Conservation (phyloP, 2,888 invertebrate genomes). For the Callinectes sapidus region DNA sequence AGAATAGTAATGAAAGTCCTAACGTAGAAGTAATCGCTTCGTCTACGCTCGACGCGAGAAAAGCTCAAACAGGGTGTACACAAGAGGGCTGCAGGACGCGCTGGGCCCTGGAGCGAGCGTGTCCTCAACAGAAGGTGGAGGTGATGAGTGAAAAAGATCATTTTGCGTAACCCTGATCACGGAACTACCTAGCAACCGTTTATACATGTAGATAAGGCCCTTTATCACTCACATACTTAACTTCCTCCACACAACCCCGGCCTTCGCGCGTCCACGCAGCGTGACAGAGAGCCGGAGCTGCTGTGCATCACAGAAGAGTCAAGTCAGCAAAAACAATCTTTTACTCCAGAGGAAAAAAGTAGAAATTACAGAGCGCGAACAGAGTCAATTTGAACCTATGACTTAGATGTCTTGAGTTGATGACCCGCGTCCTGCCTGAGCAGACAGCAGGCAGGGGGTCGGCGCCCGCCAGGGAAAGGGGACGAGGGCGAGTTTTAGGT, state of each 20-base stretch:
- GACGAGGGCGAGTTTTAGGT: neutral
- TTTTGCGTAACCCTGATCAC: conserved; percentile 64
- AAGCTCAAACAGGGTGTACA: conserved; percentile 28
- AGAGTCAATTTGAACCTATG: conserved; percentile 60
- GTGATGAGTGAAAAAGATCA: conserved; percentile 50
- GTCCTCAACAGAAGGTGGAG: conserved; percentile 11
- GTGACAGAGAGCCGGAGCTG: conserved; percentile 61
- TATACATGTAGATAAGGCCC: conserved; percentile 63
- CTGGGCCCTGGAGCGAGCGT: neutral
- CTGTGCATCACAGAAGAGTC: conserved; percentile 59
- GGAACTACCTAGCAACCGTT: conserved; percentile 56
- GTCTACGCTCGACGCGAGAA: conserved; percentile 25
- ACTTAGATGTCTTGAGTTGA: conserved; percentile 45
- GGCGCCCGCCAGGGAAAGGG: neutral
- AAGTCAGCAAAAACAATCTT: conserved; percentile 53
- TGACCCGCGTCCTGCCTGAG: conserved; percentile 26
- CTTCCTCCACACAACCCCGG: conserved; percentile 44
- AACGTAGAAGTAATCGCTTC: conserved; percentile 36
- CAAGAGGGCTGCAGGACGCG: conserved; percentile 16
- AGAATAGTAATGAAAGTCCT: conserved; percentile 53
- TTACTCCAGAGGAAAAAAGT: conserved; percentile 44
- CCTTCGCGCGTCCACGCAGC: conserved; percentile 26
- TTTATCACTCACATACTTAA: conserved; percentile 62
- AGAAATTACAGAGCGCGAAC: conserved; percentile 44
- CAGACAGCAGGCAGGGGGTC: conserved; percentile 19